Evolutionary conservation across 2,113 vertebrate genomes (phyloP), one percentile per base, ranked within the genome.

Genomic region (Sander lucioperca): DNA sequence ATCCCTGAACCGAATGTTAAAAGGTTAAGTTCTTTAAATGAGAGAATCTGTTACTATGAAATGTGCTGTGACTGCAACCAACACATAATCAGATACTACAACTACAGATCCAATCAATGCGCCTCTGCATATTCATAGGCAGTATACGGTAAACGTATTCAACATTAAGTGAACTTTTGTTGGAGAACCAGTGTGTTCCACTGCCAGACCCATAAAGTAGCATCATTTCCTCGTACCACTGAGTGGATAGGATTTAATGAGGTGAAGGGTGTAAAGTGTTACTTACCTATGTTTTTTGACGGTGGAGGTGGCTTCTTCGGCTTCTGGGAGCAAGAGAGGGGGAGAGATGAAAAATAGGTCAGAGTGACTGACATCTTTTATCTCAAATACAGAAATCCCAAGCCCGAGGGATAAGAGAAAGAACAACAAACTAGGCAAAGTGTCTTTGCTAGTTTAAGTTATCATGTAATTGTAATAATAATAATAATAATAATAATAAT

Each of bases 261-360:
- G 72, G 19, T 5, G 11, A 0, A 43, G 43, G 9, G n/a, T n/a
- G 47, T 3, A 0, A 56, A 45, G 16, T 9, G 45, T 14, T 88
- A 5, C 80, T 90, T 80, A 92, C 91, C 88, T n/a, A 80, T 50
- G 70, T 50, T 85, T 87, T 94, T 94, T 63, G 92, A 92, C 7
- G 93, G 92, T 5, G 92, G 92, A 54, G 89, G 89, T 1, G 92
- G 92, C 76, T 93, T 94, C 68, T 83, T 92, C 3, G 88, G 92
- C 86, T 90, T 94, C 93, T 93, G 75, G 74, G 14, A 69, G 30
- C 36, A 68, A 70, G 43, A 79, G 6, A 84, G 5, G 19, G 4
- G 12, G 48, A 51, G 10, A 53, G 15, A 30, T 6, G 2, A 30
- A 73, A 78, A 79, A 30, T 36, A 80, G 50, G 64, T 89, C 74